Evolutionary conservation across 2,797 vertebrate species (phyloP).

Genomic region (Manis pentadactyla): DNA sequence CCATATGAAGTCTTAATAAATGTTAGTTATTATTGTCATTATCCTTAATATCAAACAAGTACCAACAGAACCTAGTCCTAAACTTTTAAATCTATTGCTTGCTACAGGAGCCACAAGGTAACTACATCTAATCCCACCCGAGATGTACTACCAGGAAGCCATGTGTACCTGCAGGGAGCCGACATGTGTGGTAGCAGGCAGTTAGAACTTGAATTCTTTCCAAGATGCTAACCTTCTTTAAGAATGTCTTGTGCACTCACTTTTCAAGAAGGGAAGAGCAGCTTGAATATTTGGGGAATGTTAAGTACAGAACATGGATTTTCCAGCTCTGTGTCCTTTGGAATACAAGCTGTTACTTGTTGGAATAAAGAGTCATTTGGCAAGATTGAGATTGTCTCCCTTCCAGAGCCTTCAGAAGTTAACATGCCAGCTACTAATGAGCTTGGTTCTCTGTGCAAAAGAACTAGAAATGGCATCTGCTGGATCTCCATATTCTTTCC

Average conservation of each 20-base stretch:
- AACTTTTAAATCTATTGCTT: background rate
- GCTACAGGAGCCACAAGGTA: background rate
- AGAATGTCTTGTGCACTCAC: background rate
- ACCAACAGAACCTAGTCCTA: background rate
- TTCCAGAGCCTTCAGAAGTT: conserved; percentile 60
- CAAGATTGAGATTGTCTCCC: background rate
- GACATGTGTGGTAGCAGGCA: background rate
- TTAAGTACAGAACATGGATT: conserved; percentile 28
- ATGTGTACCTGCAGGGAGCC: background rate
- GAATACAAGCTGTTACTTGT: conserved; percentile 61
- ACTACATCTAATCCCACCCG: background rate
- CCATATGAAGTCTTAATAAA: background rate
- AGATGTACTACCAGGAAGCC: background rate
- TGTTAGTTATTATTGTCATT: background rate
- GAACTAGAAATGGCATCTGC: conserved; percentile 36
- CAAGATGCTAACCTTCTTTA: conserved; percentile 7
- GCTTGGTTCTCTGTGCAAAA: conserved; percentile 37
- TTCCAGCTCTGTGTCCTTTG: conserved; percentile 44
- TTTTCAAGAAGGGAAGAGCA: conserved; percentile 38
- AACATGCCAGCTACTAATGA: conserved; percentile 45
- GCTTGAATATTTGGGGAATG: conserved; percentile 7
- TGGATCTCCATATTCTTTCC: background rate
- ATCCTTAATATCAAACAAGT: background rate
- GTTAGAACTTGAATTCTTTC: background rate
- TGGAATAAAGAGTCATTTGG: conserved; percentile 54